phyloP scores from a whole-genome alignment of 2,888 invertebrate species.

The Alcis repandata region DNA sequence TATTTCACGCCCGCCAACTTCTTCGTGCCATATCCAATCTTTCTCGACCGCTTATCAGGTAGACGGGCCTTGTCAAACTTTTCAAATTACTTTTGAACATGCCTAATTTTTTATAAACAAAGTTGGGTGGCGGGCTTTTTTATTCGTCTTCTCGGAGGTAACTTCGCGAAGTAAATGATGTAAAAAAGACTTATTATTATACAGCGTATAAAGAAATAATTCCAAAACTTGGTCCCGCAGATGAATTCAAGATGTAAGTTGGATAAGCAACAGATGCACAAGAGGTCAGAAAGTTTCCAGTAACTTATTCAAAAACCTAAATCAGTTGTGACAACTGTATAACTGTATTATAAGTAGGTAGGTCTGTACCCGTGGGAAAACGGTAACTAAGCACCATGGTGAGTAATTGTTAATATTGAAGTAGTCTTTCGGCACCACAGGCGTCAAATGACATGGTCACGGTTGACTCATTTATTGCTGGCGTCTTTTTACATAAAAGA shows the following conservation, averaged over 20 bases:
- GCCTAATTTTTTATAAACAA: constrained; percentile 58
- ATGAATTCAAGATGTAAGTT: background rate
- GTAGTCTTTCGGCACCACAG: constrained; percentile 62
- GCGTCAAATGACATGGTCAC: constrained; percentile 73
- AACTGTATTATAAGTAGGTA: constrained; percentile 19
- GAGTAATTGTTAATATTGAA: constrained; percentile 65
- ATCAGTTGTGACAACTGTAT: constrained; percentile 22
- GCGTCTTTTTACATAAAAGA: constrained; percentile 46
- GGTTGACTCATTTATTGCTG: constrained; percentile 55
- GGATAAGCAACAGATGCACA: background rate
- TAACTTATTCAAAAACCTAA: constrained; percentile 14
- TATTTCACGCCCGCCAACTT: constrained; percentile 74
- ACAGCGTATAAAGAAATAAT: background rate
- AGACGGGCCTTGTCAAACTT: constrained; percentile 75
- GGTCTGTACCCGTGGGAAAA: constrained; percentile 67
- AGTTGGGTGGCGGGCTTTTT: constrained; percentile 45
- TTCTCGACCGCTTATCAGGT: constrained; percentile 75
- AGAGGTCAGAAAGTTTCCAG: constrained; percentile 1
- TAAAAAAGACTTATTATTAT: constrained; percentile 1
- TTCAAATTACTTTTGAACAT: constrained; percentile 74
- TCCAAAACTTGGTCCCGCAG: background rate
- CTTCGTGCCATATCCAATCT: constrained; percentile 73
- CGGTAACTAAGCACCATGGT: constrained; percentile 61
- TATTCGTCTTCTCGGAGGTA: constrained; percentile 37
- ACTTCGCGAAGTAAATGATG: constrained; percentile 8